phyloP scores from a whole-genome alignment of 2,113 vertebrate species.

The Salminus brasiliensis region DNA sequence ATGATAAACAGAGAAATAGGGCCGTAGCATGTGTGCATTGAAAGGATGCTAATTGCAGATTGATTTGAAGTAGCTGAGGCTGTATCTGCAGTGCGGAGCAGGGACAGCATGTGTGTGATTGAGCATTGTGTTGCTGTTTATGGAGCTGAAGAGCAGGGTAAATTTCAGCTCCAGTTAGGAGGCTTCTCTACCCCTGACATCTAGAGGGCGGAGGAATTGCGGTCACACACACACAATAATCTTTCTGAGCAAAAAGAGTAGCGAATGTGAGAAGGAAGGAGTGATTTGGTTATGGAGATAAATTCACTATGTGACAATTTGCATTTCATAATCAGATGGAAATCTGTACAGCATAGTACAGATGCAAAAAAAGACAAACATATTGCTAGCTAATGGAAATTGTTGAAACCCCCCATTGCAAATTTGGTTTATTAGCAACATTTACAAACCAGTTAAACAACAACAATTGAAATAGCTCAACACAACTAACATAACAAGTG shows the following conservation, averaged over 20 bases:
- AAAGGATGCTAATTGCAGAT: conserved; percentile 56
- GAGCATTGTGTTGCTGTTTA: conserved; percentile 77
- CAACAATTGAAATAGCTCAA: no score
- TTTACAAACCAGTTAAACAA: no score
- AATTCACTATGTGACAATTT: conserved; percentile 22
- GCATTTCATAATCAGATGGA: conserved; percentile 10
- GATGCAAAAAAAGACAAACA: neutral
- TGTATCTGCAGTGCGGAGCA: conserved; percentile 25
- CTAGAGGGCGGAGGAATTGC: conserved; percentile 73
- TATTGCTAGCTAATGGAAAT: no score
- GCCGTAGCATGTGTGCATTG: conserved; percentile 28
- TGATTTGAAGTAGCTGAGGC: conserved; percentile 46
- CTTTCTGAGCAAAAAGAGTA: conserved; percentile 37
- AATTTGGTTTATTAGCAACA: no score
- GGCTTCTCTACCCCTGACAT: conserved; percentile 67
- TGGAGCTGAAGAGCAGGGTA: conserved; percentile 72
- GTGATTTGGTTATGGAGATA: neutral
- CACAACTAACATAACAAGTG: no score
- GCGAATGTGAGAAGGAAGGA: neutral
- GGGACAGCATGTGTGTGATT: conserved; percentile 29
- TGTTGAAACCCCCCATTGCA: no score
- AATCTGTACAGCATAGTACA: neutral
- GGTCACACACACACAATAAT: conserved; percentile 64
- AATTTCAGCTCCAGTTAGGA: conserved; percentile 78
- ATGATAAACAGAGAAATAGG: neutral